phyloP scores from a whole-genome alignment of 2,797 vertebrate species.

The Ctenopoma multispine region DNA sequence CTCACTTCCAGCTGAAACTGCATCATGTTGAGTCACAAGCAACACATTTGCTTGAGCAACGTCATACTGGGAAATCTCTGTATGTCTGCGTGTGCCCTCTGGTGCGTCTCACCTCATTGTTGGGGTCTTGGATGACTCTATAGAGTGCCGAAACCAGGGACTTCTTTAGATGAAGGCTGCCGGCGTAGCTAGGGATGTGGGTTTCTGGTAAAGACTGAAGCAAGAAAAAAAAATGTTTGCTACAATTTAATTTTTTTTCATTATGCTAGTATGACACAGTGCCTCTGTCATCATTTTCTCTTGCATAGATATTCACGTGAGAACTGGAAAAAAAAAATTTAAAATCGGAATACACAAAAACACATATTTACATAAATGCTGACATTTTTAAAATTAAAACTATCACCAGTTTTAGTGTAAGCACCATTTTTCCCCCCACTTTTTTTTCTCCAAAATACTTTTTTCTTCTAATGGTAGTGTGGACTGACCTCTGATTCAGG shows the following conservation, averaged over 20 bases:
- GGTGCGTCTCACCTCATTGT: slow-evolving; percentile 90
- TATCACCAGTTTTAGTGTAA: no score
- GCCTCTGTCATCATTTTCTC: background rate
- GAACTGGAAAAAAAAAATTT: no score
- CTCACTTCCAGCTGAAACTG: slow-evolving; percentile 31
- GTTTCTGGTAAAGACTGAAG: slow-evolving; percentile 94
- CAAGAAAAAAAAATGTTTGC: slow-evolving; percentile 4
- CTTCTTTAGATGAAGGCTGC: slow-evolving; percentile 95
- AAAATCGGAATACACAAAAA: background rate
- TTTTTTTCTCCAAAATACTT: no score
- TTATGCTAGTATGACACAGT: background rate
- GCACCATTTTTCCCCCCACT: no score
- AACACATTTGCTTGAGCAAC: slow-evolving; percentile 29
- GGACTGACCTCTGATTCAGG: no score
- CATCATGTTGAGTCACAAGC: slow-evolving; percentile 40
- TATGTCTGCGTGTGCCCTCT: background rate
- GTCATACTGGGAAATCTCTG: background rate
- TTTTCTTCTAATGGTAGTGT: no score
- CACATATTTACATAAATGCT: background rate
- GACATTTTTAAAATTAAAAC: no score
- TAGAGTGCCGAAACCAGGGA: slow-evolving; percentile 93
- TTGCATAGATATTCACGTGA: background rate
- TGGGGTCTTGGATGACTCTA: slow-evolving; percentile 95
- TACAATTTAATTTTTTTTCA: slow-evolving; percentile 1
- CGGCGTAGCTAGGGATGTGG: slow-evolving; percentile 92